Percentiles rank a stretch among this genome's conserved stretches.
phyloP scores from a whole-genome alignment of 2,797 vertebrate genomes.

The Arnoldichthys spilopterus region DNA sequence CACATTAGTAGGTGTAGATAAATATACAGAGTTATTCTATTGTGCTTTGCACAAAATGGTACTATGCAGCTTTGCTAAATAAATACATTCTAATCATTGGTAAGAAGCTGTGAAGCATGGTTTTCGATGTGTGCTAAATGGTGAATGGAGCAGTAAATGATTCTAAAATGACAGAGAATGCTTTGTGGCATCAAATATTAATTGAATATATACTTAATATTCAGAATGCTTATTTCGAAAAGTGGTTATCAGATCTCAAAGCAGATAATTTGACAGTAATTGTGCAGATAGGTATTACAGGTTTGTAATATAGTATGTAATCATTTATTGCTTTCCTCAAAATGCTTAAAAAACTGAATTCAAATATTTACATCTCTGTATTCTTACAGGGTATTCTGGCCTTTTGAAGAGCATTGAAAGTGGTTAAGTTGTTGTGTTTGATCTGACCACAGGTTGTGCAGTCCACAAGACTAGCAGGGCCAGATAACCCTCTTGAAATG shows the following conservation, averaged over 20 bases:
- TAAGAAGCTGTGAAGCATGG: neutral
- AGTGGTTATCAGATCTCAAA: neutral
- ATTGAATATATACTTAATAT: neutral
- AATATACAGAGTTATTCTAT: neutral
- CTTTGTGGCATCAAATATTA: neutral
- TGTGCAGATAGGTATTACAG: neutral
- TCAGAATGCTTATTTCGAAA: neutral
- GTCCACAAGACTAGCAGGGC: conserved; percentile 79
- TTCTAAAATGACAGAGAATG: neutral
- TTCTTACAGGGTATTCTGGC: neutral
- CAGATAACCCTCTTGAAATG: conserved; percentile 88
- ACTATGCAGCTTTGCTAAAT: neutral
- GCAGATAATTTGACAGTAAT: neutral
- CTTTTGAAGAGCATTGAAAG: neutral
- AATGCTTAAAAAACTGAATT: neutral
- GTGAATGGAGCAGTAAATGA: neutral
- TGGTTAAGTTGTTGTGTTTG: conserved; percentile 14
- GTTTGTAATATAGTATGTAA: neutral
- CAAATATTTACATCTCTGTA: too few relatives aligned
- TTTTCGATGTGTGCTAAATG: neutral
- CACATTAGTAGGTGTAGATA: neutral
- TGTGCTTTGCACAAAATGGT: too few relatives aligned
- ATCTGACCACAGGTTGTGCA: conserved; percentile 84
- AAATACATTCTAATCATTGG: neutral
- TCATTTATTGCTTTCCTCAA: neutral